These are phyloP conservation scores for Phasianus colchicus DNA, from an alignment of 2,113 vertebrate genomes.

Conservation along the genomic window DNA sequence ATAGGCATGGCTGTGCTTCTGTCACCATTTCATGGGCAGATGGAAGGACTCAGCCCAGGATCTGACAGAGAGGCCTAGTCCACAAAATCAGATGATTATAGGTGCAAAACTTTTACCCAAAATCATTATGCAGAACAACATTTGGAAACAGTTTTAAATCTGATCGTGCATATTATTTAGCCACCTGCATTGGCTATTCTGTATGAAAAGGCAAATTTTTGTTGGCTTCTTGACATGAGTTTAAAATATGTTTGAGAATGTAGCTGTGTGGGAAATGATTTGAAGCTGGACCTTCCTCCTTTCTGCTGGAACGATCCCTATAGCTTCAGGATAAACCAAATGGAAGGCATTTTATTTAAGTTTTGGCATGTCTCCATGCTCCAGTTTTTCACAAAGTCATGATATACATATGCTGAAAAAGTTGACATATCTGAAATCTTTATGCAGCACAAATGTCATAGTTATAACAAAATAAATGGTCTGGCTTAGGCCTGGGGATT, in stretches of 20 bases:
- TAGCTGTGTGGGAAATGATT: not conserved
- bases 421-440: constrained; percentile 7
- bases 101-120: not conserved
- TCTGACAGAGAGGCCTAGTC: not conserved
- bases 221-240: constrained; percentile 14
- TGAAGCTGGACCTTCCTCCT: constrained; percentile 18
- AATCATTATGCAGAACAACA: not conserved
- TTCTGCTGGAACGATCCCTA: constrained; percentile 7
- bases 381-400: not conserved
- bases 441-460: constrained; percentile 1
- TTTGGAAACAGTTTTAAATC: not conserved
- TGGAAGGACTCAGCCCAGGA: not conserved
- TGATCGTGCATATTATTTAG: not conserved
- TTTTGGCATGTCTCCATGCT: not conserved
- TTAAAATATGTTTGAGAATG: not conserved
- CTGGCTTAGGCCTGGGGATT: not conserved
- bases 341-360: constrained; percentile 44
- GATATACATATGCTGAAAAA: not conserved
- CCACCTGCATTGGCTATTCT: constrained; percentile 17
- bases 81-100: not conserved
- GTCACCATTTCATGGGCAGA: not conserved
- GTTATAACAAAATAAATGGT: not conserved
- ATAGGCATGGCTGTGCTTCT: not conserved
- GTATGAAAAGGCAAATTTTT: not conserved
- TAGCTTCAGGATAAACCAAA: constrained; percentile 33